Evolutionary conservation across 2,888 invertebrate species (phyloP), one percentile per base, ranked within the genome.

Genomic region (Eumacrocentrus americanus): DNA sequence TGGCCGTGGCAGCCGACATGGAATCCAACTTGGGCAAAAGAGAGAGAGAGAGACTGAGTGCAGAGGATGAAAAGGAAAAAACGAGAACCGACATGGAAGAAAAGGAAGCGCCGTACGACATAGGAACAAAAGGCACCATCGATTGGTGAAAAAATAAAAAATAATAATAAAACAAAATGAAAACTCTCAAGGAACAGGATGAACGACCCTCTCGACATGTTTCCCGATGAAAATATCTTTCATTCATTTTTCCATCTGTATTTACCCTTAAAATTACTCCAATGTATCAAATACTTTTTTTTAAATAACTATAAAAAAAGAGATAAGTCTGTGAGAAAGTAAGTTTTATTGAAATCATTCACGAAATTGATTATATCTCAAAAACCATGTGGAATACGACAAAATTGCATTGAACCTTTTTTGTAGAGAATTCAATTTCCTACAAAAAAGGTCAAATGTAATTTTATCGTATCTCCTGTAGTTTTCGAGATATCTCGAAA

Each of bases 1-100:
- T 78, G 73, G 68, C 73, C 73, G 72, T 73, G 68, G 68, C 72
- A 66, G 65, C 63, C 65, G 67, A 60, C 66, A 64, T 61, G 58
- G 66, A 67, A 65, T 51, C 53, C 64, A 61, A 64, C 57, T 66
- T 35, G 22, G 54, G 51, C 48, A 34, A 57, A 48, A 47, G 29
- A 29, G 29, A 34, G 16, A 48, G 38, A 59, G 50, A 62, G 40
- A 47, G 44, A 62, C 53, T 56, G 57, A 52, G 58, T 57, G 57
- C 48, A 57, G 57, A 57, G 55, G 63, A 62, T 61, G 53, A 54
- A 46, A 42, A 12, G 6, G 29, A 14, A 55, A 34, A 35, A 46
- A 46, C 11, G 22, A 14, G 23, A 7, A 53, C 38, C 22, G 42
- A 53, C n/a, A 12, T 53, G 14, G 22, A 42, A 42, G 7, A 51